Conservation (phyloP, 2,888 invertebrate species). For the Eumerus sabulonum region DNA sequence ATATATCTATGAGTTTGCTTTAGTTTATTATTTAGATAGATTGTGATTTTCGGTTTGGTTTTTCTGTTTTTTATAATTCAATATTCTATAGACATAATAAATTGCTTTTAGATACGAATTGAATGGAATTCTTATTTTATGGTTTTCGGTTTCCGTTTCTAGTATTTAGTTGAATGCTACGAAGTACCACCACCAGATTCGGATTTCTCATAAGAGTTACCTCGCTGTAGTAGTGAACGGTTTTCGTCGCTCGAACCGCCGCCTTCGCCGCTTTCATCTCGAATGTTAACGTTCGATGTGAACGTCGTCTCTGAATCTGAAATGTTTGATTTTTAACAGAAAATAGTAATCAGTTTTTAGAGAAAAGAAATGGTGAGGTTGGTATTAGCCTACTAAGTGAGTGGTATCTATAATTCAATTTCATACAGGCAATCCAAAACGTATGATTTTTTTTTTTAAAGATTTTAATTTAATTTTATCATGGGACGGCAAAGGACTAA, state of each 20-base stretch:
- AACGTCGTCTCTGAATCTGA: conserved; percentile 79
- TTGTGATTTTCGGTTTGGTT: conserved; percentile 72
- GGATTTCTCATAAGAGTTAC: conserved; percentile 73
- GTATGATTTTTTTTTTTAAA: no score
- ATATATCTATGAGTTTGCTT: conserved; percentile 19
- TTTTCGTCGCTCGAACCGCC: conserved; percentile 77
- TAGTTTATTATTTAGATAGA: conserved; percentile 28
- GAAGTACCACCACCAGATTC: conserved; percentile 73
- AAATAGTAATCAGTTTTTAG: no score
- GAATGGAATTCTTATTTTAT: conserved; percentile 45
- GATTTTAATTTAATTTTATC: no score
- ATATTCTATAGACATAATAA: conserved; percentile 61
- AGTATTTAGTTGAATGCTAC: conserved; percentile 76
- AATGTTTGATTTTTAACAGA: no score
- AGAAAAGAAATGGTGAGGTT: no score
- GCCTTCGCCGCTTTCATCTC: conserved; percentile 70
- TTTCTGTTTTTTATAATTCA: conserved; percentile 2
- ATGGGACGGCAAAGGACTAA: no score
- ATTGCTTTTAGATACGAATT: conserved; percentile 70
- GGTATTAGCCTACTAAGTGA: no score
- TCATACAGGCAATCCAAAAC: no score
- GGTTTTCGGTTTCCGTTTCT: conserved; percentile 22
- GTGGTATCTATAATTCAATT: no score
- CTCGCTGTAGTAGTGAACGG: conserved; percentile 76
- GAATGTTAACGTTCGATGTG: conserved; percentile 75